Evolutionary conservation across 2,797 vertebrate species (phyloP), one percentile per base, ranked within the genome.

Genomic region (Catostomus latipinnis): DNA sequence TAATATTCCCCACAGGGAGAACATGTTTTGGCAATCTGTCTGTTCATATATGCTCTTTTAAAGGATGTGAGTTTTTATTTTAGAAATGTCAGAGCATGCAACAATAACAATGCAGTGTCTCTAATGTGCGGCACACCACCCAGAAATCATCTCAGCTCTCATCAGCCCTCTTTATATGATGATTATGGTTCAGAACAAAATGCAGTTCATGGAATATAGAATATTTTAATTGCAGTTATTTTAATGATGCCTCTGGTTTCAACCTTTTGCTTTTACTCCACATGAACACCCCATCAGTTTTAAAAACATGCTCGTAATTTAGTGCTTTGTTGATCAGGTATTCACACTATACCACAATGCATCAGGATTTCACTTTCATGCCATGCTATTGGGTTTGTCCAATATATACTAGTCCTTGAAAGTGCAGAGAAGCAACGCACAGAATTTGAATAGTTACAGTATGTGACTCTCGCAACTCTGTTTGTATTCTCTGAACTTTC

Each of bases 71-170:
- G 13, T 81, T 76, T 71, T 56, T 63, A 49, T 52, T 67, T 61
- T 0, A 6, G 14, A 84, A 79, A 86, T 82, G 76, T 65, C 81
- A 84, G 63, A 74, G 71, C 74, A 83, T 80, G 76, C 34, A 60
- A 12, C 56, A 65, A 65, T 46, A 53, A 77, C 79, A 81, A 70
- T 63, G 22, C 22, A 60, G n/a, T 2, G 0, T 73, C 58, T 43
- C 66, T 12, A 45, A 18, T 8, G 13, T 77, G 46, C 18, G 13
- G n/a, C 67, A 14, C 16, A 13, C 74, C 74, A 62, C 48, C 56
- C n/a, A 53, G 18, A 53, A 61, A 61, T 70, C 6, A 70, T 70
- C 46, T 12, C 22, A 8, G 14, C 75, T 69, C 18, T 13, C 66
- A 60, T 1, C 2, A 4, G 22, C 13, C 63, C 74, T 78, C 69